Evolutionary conservation across 2,113 vertebrate species (phyloP).

Genomic region (Pseudois nayaur): DNA sequence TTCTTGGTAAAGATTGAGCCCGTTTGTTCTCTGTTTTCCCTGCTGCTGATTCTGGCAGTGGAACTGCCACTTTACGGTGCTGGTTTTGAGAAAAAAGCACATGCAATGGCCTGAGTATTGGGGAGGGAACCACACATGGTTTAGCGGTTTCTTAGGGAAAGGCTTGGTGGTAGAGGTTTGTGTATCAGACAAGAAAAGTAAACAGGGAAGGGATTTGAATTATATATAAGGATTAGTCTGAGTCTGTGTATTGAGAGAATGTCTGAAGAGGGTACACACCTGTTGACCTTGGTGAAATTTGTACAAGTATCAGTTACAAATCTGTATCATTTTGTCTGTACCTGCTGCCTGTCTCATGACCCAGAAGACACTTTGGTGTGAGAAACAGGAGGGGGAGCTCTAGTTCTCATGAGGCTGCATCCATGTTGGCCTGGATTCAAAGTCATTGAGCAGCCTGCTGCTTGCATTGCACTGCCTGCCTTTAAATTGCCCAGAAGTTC

Average conservation of each 20-base stretch:
- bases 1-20: background rate
- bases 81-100: background rate
- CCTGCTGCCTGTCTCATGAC: background rate
- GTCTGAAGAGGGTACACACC: background rate
- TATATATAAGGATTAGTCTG: background rate
- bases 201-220: background rate
- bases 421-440: background rate
- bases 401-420: background rate
- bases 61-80: background rate
- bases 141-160: background rate
- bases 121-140: background rate
- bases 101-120: background rate
- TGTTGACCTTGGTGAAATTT: background rate
- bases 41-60: background rate
- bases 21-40: background rate
- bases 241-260: background rate
- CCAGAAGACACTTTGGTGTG: background rate
- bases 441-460: background rate
- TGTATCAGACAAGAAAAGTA: background rate
- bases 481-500: background rate
- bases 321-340: background rate
- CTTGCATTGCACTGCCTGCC: background rate
- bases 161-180: background rate
- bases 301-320: background rate
- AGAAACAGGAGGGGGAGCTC: slow-evolving; percentile 17